These are phyloP conservation scores for Calvadosia cruxmelitensis DNA, from an alignment of 30 jellyfish, hydroid and myxozoan species.

Conservation along the genomic window DNA sequence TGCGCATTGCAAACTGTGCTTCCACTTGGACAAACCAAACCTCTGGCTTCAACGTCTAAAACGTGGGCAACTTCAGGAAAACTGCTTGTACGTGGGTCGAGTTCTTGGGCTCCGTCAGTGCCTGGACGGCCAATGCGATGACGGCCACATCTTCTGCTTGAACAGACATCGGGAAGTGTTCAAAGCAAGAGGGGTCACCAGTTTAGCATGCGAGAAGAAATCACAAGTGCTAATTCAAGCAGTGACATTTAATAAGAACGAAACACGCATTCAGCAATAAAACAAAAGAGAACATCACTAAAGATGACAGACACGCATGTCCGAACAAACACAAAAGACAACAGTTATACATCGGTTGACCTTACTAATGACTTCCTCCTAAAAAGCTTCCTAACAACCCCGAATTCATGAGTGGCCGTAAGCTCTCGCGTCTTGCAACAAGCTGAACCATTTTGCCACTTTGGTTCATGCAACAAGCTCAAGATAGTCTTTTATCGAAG, in stretches of 20 bases:
- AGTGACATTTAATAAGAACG: background rate
- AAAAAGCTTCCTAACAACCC: background rate
- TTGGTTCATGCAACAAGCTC: conserved; percentile 7
- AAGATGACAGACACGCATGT: background rate
- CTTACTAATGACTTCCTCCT: background rate
- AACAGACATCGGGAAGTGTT: conserved; percentile 16
- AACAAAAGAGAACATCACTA: conserved; percentile 4
- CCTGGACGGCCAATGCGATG: too few species aligned
- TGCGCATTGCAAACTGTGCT: too few species aligned
- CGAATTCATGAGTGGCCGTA: background rate
- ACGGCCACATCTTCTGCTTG: too few species aligned
- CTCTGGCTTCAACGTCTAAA: too few species aligned
- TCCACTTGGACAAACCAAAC: too few species aligned
- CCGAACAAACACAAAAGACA: too few species aligned
- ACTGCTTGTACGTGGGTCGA: too few species aligned
- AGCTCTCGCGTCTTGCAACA: conserved; percentile 25
- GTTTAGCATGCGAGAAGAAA: conserved; percentile 10
- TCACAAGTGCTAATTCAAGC: conserved; percentile 2
- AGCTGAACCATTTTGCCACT: conserved; percentile 8
- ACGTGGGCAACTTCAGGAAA: too few species aligned
- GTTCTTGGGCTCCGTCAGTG: too few species aligned
- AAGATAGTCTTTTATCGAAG: background rate
- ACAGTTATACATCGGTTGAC: background rate
- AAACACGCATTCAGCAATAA: conserved; percentile 3
- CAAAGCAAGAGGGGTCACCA: too few species aligned